These are phyloP conservation scores for Oegoconia quadripuncta DNA, from an alignment of 2,888 invertebrate genomes.

Conservation along the genomic window DNA sequence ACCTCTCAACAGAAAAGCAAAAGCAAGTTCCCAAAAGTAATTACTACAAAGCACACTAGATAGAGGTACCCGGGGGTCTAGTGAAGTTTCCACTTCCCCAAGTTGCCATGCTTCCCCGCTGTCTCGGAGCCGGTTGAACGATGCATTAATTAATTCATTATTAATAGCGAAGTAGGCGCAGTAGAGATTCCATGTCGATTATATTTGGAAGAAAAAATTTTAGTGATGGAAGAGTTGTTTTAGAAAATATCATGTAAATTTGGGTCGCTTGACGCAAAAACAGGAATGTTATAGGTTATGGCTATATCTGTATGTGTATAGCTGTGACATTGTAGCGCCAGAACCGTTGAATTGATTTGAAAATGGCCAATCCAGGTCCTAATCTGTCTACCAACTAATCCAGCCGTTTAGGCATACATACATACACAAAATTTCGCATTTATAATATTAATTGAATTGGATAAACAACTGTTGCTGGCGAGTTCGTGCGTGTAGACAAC, in stretches of 20 bases:
- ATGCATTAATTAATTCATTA: slow-evolving; percentile 68
- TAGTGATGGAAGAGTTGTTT: too few species aligned
- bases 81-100: slow-evolving; percentile 1
- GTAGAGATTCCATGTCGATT: neutral
- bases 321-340: too few species aligned
- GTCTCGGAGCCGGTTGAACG: slow-evolving; percentile 40
- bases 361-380: too few species aligned
- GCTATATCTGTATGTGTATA: neutral
- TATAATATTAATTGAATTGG: too few species aligned
- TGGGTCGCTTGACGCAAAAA: too few species aligned
- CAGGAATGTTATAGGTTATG: neutral
- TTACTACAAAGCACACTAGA: neutral
- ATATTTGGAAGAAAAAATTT: neutral
- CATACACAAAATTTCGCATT: too few species aligned
- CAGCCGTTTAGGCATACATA: too few species aligned
- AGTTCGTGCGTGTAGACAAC: too few species aligned
- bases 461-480: too few species aligned
- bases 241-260: too few species aligned
- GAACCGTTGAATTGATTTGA: too few species aligned
- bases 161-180: slow-evolving; percentile 35
- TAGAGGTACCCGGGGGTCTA: neutral
- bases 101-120: slow-evolving; percentile 9
- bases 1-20: neutral
- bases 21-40: slow-evolving; percentile 1
- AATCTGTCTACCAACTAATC: too few species aligned